phyloP scores from a whole-genome alignment of 2,797 vertebrate genomes.

The Silurus aristotelis region DNA sequence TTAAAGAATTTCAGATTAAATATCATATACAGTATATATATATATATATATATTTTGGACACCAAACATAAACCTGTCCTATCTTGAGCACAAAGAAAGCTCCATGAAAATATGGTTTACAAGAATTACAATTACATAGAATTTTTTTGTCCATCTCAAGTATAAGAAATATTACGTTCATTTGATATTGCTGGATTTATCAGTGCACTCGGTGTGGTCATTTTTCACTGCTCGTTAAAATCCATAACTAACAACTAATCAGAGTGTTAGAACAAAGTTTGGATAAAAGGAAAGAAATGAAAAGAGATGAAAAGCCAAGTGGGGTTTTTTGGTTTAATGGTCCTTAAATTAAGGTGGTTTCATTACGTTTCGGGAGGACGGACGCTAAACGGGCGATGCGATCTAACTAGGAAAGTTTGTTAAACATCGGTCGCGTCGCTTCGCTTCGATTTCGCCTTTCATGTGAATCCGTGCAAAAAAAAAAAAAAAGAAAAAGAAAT shows the following conservation, averaged over 20 bases:
- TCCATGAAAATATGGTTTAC: too few species aligned
- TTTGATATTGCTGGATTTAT: neutral
- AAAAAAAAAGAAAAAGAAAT: neutral
- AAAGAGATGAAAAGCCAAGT: neutral
- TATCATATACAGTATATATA: too few species aligned
- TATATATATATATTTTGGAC: too few species aligned
- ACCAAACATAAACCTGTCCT: too few species aligned
- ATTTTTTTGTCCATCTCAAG: too few species aligned
- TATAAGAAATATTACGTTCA: too few species aligned
- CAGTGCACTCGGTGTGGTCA: too few species aligned
- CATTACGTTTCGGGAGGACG: neutral
- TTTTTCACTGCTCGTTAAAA: neutral
- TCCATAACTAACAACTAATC: neutral
- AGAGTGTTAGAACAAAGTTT: neutral
- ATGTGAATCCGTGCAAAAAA: neutral
- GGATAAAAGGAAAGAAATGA: slow-evolving; percentile 1
- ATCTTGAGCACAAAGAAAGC: too few species aligned
- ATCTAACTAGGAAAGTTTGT: neutral
- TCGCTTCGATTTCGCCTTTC: neutral
- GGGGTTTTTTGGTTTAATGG: neutral
- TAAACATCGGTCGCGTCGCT: neutral
- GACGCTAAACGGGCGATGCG: neutral
- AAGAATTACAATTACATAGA: too few species aligned
- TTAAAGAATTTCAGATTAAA: too few species aligned
- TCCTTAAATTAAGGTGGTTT: neutral